Evolutionary conservation across 2,113 vertebrate species (phyloP).

Genomic region (Muntiacus muntjak): DNA sequence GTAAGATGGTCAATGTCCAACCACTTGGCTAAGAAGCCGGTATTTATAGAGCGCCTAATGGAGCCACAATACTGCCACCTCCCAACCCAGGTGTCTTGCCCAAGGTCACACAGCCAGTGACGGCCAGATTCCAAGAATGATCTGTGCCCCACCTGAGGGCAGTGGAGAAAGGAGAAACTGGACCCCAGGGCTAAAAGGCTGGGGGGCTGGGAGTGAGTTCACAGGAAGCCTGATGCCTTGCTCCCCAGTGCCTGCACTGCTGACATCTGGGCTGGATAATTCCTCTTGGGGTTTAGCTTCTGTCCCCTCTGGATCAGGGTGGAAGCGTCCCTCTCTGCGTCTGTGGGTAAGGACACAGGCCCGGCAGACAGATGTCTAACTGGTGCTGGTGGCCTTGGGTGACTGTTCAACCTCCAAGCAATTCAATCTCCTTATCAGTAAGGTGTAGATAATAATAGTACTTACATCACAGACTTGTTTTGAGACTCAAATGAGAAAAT

Average conservation of each 20-base stretch:
- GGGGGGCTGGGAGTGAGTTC: not conserved
- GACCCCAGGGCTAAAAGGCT: not conserved
- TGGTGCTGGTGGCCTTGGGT: not conserved
- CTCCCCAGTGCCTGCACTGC: rapidly evolving
- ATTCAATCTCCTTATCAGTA: not conserved
- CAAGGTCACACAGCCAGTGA: not conserved
- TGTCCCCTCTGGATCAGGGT: not conserved
- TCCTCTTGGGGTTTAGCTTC: not conserved
- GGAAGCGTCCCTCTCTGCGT: not conserved
- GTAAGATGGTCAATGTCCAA: constrained; percentile 12
- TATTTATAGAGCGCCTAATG: not conserved
- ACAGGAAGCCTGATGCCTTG: not conserved
- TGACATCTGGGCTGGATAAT: not conserved
- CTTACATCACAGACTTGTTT: not conserved
- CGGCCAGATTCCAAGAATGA: not conserved
- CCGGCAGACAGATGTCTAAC: not conserved
- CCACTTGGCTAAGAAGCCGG: not conserved
- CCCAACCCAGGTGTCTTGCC: not conserved
- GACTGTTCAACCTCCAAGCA: not conserved
- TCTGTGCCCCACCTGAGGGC: not conserved
- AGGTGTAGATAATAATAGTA: not conserved
- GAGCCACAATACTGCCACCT: not conserved
- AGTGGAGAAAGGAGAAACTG: not conserved
- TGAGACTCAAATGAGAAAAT: not conserved
- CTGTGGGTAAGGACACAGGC: not conserved